Percentiles rank a stretch among this genome's conserved stretches.
Conservation (phyloP, 1,140 invertebrate genomes). For the Hirudo medicinalis region DNA sequence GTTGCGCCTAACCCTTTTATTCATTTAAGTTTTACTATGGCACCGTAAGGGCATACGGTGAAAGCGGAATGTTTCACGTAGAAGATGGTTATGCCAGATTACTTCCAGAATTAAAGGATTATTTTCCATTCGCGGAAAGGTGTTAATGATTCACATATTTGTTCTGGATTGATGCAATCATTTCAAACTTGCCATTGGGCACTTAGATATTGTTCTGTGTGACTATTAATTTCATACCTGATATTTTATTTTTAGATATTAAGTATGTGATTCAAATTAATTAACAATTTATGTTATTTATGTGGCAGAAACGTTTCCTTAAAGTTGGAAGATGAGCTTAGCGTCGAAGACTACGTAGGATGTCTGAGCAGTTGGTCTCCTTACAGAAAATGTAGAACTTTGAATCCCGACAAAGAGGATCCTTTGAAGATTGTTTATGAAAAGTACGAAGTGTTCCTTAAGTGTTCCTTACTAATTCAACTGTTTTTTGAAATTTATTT, state of each 20-base stretch:
- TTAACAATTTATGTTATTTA: not conserved
- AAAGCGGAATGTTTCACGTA: not conserved
- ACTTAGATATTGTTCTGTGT: too few species aligned
- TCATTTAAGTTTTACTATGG: slow-evolving; percentile 3
- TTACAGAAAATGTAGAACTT: not conserved
- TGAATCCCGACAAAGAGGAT: too few species aligned
- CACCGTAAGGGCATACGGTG: not conserved
- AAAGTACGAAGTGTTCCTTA: too few species aligned
- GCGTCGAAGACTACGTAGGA: not conserved
- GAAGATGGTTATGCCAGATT: not conserved
- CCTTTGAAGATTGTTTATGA: not conserved
- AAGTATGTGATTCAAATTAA: not conserved
- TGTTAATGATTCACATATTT: not conserved
- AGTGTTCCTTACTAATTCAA: too few species aligned
- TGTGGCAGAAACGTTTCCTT: not conserved
- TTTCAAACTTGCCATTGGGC: not conserved
- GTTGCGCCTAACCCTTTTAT: not conserved
- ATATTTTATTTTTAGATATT: too few species aligned
- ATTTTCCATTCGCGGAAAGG: not conserved
- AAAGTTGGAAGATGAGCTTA: not conserved
- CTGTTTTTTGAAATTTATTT: too few species aligned
- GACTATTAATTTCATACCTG: too few species aligned
- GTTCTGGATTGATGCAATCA: too few species aligned
- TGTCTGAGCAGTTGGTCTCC: not conserved
- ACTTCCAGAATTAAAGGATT: not conserved